Evolutionary conservation across 2,888 invertebrate species (phyloP), one percentile per base, ranked within the genome.

Genomic region (Tortrix viridana): DNA sequence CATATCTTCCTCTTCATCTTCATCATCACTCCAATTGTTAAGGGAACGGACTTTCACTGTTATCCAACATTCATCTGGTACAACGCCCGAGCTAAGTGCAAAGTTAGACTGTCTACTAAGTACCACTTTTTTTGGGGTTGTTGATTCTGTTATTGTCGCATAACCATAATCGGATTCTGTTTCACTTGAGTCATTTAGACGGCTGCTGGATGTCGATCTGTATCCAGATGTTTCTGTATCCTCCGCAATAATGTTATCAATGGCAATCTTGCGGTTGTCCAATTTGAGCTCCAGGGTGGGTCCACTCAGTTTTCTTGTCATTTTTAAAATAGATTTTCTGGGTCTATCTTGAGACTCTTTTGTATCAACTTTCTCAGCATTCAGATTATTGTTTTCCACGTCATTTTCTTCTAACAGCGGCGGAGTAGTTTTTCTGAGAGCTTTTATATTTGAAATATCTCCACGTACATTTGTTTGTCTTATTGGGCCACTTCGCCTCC

Each of bases 131-230:
- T 93, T 93, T 20, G 94, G 94, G 1, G 94, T 94, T 57, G 94
- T 93, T 41, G 93, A 82, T 64, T 93, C 89, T 2, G 93, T 93
- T 63, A 95, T 94, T 9, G 94, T 94, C 0, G 93, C 90, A 76
- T 95, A 95, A 20, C 93, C 93, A 71, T 93, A 93, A 71, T 94
- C 94, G 18, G 93, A 94, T 71, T 94, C 94, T n/a, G 87, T 88
- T 72, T 92, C 93, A 77, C 90, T 92, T 2, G 79, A 84, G 73
- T 89, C 89, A 64, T 85, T 84, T 56, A 86, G 85, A 18, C 88
- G 84, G 70, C 89, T 87, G 67, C 91, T 88, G 7, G 87, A 83
- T 67, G 85, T 90, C 0, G 94, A 93, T 71, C 92, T 86, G 68
- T 94, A 94, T 0, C 94, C 94, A 2, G 94, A 94, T 38, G 90